Evolutionary conservation across 1,140 invertebrate genomes (phyloP).

Genomic region (Cherax destructor): DNA sequence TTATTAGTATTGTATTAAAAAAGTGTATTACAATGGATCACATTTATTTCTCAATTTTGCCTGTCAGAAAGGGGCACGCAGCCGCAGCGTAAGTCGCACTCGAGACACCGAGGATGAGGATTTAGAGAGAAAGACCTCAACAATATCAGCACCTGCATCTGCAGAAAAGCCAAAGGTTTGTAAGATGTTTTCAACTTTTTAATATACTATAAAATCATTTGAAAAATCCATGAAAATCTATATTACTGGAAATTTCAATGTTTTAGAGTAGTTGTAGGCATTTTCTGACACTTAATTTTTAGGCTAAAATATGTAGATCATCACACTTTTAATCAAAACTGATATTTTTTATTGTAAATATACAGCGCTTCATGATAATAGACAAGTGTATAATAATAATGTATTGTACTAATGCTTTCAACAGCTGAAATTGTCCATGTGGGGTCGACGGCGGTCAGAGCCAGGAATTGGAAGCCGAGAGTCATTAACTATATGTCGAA

Average conservation of each 20-base stretch:
- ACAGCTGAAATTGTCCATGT: conserved; percentile 57
- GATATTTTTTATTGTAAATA: no score
- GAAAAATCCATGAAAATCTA: no score
- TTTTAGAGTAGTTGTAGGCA: no score
- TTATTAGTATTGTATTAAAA: background rate
- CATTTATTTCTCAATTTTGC: background rate
- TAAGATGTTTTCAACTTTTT: background rate
- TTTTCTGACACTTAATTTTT: no score
- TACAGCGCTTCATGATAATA: no score
- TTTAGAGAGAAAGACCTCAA: conserved; percentile 36
- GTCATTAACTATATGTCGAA: background rate
- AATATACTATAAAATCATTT: no score
- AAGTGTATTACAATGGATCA: background rate
- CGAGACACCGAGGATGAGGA: conserved; percentile 68
- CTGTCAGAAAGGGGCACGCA: conserved; percentile 58
- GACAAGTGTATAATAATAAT: no score
- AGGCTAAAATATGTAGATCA: no score
- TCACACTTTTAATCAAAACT: no score
- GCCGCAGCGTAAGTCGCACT: conserved; percentile 65
- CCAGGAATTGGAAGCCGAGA: conserved; percentile 59
- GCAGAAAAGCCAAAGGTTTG: conserved; percentile 60
- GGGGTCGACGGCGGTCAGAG: conserved; percentile 62
- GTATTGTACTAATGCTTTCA: background rate
- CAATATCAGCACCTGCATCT: conserved; percentile 31
- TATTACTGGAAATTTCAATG: no score